Evolutionary conservation across 2,797 vertebrate species (phyloP).

Genomic region (Pipistrellus kuhlii): DNA sequence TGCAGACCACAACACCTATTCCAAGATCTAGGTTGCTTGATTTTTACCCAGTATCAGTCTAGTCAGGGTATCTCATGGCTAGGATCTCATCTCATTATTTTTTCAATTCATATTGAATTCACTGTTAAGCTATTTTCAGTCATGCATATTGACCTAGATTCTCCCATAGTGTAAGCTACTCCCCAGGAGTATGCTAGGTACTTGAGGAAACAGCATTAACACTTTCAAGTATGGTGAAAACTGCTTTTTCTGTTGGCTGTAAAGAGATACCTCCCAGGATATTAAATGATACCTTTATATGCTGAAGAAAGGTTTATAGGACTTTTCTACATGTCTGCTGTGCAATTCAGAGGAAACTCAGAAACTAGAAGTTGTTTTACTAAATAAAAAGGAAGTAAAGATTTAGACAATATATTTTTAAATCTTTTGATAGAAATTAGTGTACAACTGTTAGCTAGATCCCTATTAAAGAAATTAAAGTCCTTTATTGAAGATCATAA

Average conservation of each 20-base stretch:
- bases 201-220: conserved; percentile 77
- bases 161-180: conserved; percentile 77
- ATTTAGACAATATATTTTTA: conserved; percentile 28
- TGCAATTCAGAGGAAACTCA: not conserved
- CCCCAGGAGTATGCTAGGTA: conserved; percentile 64
- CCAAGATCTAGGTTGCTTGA: conserved; percentile 52
- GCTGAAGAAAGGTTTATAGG: not conserved
- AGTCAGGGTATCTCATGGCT: conserved; percentile 71
- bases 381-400: not conserved
- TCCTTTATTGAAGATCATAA: conserved; percentile 40
- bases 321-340: not conserved
- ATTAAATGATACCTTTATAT: conserved; percentile 31
- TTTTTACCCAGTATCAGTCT: conserved; percentile 65
- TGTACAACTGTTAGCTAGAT: not conserved
- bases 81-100: conserved; percentile 80
- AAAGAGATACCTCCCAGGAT: conserved; percentile 49
- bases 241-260: conserved; percentile 20
- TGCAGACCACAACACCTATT: conserved; percentile 60
- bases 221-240: conserved; percentile 65
- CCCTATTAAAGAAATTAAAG: not conserved
- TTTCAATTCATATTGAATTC: conserved; percentile 82
- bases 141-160: conserved; percentile 81
- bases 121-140: conserved; percentile 82
- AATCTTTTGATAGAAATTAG: conserved; percentile 21
- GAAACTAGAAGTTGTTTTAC: conserved; percentile 21